Conservation (phyloP, 2,797 vertebrate species). For the Mus caroli region DNA sequence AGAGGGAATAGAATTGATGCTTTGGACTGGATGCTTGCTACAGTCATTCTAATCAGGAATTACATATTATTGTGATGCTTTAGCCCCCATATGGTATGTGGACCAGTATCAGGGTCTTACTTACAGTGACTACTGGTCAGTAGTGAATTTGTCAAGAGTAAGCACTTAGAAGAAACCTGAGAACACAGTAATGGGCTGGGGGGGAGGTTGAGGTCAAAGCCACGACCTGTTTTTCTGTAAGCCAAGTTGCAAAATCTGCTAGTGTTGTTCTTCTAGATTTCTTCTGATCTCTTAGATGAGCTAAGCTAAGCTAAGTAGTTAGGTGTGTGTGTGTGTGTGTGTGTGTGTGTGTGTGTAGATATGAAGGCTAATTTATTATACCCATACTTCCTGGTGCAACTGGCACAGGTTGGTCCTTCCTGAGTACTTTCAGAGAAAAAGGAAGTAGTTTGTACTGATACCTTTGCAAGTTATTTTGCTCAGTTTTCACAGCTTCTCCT, state of each 20-base stretch:
- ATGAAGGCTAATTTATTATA: conserved; percentile 15
- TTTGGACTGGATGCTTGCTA: background rate
- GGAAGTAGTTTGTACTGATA: background rate
- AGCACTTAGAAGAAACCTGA: background rate
- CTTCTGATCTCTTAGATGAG: conserved; percentile 7
- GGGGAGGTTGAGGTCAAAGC: background rate
- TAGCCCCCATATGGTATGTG: background rate
- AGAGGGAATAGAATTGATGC: background rate
- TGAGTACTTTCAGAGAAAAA: conserved; percentile 21
- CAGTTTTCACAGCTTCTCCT: background rate
- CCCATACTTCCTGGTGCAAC: background rate
- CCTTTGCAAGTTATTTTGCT: background rate
- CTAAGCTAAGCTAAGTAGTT: background rate
- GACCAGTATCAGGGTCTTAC: background rate
- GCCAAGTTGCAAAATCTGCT: background rate
- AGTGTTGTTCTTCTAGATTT: background rate
- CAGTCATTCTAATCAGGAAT: conserved; percentile 5
- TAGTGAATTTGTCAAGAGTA: background rate
- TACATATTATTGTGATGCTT: background rate
- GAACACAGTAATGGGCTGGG: background rate
- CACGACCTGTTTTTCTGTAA: conserved; percentile 15
- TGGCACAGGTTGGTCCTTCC: conserved; percentile 31
- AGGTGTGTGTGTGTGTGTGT: background rate
- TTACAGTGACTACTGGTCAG: background rate
- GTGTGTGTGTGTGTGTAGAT: background rate